Evolutionary conservation across 2,113 vertebrate genomes (phyloP).

Genomic region (Lota lota): DNA sequence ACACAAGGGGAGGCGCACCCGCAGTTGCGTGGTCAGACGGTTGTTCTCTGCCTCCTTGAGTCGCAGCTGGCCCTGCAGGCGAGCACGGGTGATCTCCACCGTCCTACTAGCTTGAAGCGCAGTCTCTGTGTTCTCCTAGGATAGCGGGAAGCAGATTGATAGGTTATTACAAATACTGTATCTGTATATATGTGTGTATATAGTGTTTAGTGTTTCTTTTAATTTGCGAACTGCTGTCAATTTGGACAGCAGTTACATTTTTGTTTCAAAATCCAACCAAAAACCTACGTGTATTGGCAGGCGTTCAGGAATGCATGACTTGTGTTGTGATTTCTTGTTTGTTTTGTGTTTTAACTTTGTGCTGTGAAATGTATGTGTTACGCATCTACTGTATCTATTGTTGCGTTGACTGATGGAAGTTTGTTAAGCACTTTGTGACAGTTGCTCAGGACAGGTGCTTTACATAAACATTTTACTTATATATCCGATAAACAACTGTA

Average conservation of each 20-base stretch:
- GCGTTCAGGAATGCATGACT: no score
- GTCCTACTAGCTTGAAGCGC: slow-evolving; percentile 68
- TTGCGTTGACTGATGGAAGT: not conserved
- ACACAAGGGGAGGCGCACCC: slow-evolving; percentile 61
- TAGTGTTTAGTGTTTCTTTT: not conserved
- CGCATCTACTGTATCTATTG: no score
- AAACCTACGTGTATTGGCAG: no score
- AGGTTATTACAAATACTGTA: no score
- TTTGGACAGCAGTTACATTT: no score
- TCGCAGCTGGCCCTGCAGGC: slow-evolving; percentile 78
- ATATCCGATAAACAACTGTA: slow-evolving; percentile 25
- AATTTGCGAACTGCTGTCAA: no score
- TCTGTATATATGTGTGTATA: not conserved
- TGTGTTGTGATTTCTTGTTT: no score
- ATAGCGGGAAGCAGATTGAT: slow-evolving; percentile 7
- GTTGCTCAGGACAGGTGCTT: no score
- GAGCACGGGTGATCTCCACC: slow-evolving; percentile 72
- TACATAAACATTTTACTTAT: not conserved
- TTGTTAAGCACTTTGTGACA: not conserved
- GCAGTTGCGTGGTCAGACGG: slow-evolving; percentile 76
- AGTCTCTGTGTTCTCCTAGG: slow-evolving; percentile 73
- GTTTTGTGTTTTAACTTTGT: no score
- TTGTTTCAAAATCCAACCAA: no score
- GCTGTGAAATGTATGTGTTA: no score
- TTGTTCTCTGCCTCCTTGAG: slow-evolving; percentile 82